These are phyloP conservation scores for Chloromyia formosa DNA, from an alignment of 2,888 invertebrate species.

Conservation along the genomic window DNA sequence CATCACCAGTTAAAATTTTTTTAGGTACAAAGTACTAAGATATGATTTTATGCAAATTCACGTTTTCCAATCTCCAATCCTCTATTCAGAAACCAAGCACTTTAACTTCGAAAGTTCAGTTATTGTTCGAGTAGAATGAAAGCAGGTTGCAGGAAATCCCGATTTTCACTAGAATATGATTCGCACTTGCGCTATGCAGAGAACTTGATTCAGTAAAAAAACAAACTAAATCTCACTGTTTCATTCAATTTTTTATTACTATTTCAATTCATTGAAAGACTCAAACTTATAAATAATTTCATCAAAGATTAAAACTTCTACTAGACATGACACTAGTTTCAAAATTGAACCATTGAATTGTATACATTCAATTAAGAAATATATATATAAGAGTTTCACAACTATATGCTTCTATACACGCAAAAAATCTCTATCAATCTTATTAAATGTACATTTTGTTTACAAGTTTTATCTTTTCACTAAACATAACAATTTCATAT, in stretches of 20 bases:
- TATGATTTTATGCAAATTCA: too few relatives aligned
- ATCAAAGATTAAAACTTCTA: too few relatives aligned
- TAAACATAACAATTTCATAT: slow-evolving; percentile 22
- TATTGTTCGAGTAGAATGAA: too few relatives aligned
- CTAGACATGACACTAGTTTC: neutral
- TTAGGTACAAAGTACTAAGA: too few relatives aligned
- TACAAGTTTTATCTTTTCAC: neutral
- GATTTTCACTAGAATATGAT: too few relatives aligned
- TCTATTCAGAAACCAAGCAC: too few relatives aligned
- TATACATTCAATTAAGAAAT: neutral
- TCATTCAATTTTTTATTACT: neutral
- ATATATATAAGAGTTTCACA: neutral
- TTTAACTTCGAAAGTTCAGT: too few relatives aligned
- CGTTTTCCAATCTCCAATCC: too few relatives aligned
- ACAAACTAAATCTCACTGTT: neutral
- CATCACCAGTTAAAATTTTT: too few relatives aligned
- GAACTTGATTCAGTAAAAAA: too few relatives aligned
- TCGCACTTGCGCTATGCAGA: too few relatives aligned
- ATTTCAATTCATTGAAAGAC: neutral
- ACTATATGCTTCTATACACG: neutral
- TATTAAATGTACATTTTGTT: neutral
- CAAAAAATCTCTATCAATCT: slow-evolving; percentile 7
- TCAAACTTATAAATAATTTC: slow-evolving; percentile 3
- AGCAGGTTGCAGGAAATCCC: too few relatives aligned
- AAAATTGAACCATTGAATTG: neutral